Evolutionary conservation across 2,113 vertebrate species (phyloP).

Genomic region (Anguilla rostrata): DNA sequence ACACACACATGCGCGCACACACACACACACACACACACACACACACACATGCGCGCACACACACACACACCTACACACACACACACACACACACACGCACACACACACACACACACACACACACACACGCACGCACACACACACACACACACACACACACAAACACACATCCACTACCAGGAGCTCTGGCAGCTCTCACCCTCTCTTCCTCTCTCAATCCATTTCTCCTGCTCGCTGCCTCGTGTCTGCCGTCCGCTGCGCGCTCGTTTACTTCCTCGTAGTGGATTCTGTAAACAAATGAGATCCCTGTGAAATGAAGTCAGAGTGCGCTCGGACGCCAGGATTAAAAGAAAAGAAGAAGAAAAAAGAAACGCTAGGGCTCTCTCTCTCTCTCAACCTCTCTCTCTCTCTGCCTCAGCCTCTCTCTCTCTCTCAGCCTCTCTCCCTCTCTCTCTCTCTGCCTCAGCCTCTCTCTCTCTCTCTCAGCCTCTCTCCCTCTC

Average conservation of each 20-base stretch:
- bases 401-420: too few species aligned
- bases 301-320: conserved; percentile 29
- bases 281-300: conserved; percentile 32
- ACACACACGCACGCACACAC: conserved; percentile 17
- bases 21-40: too few species aligned
- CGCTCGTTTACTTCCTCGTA: conserved; percentile 28
- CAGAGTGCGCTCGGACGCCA: not conserved
- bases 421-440: not conserved
- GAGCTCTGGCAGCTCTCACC: conserved; percentile 21
- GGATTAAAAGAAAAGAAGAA: not conserved
- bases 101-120: not conserved
- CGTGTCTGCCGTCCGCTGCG: not conserved
- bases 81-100: not conserved
- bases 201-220: not conserved
- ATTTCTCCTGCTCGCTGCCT: not conserved
- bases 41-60: conserved; percentile 7
- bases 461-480: too few species aligned
- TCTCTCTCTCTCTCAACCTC: too few species aligned
- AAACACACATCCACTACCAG: not conserved
- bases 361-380: not conserved
- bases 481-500: too few species aligned
- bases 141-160: not conserved
- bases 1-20: too few species aligned
- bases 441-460: conserved; percentile 19
- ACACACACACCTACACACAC: not conserved